Evolutionary conservation across 2,113 vertebrate species (phyloP).

Genomic region (Varanus salvator): DNA sequence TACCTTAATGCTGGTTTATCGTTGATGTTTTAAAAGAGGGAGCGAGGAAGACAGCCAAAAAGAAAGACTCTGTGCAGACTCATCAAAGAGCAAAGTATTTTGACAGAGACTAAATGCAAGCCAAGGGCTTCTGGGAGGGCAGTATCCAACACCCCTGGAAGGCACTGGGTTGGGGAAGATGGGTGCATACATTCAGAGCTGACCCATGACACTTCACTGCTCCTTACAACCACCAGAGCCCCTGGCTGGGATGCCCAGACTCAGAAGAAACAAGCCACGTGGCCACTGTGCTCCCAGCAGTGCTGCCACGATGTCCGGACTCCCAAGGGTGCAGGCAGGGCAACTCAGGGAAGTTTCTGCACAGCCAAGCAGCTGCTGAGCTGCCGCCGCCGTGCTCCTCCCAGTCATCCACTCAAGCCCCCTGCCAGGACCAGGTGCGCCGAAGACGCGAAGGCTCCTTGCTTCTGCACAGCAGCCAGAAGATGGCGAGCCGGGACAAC

Average conservation of each 20-base stretch:
- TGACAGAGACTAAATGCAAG: constrained; percentile 27
- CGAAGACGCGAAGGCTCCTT: neutral
- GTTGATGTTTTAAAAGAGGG: constrained; percentile 21
- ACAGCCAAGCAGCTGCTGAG: neutral
- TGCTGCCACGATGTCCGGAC: too few relatives aligned
- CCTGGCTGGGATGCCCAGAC: too few relatives aligned
- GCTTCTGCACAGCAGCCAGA: neutral
- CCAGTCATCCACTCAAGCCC: too few relatives aligned
- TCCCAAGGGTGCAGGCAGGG: too few relatives aligned
- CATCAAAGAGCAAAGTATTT: constrained; percentile 21
- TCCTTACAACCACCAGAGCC: neutral
- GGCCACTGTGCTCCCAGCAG: too few relatives aligned
- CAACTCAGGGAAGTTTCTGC: too few relatives aligned
- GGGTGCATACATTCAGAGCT: neutral
- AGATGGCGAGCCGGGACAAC: too few relatives aligned
- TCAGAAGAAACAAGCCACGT: neutral
- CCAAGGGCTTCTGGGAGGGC: neutral
- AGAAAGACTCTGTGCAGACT: constrained; percentile 13
- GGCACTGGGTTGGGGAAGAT: too few relatives aligned
- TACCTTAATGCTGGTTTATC: constrained; percentile 7
- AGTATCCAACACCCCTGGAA: too few relatives aligned
- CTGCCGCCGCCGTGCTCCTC: neutral
- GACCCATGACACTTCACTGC: neutral
- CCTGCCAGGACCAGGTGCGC: too few relatives aligned
- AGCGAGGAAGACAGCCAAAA: neutral